Conservation (phyloP, 2,113 vertebrate species). For the Bettongia penicillata region DNA sequence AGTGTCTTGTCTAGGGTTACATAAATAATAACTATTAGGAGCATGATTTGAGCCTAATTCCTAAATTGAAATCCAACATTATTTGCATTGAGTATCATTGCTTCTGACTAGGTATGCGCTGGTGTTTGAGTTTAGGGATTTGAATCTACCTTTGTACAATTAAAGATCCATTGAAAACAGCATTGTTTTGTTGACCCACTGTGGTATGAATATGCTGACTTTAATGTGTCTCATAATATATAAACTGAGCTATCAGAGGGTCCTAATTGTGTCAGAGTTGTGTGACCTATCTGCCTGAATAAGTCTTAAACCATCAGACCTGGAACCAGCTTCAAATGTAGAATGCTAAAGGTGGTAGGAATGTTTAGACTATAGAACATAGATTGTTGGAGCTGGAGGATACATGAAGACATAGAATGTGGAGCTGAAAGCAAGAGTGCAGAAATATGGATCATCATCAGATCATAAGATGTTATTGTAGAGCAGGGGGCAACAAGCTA, state of each 20-base stretch:
- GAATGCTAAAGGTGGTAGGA: not conserved
- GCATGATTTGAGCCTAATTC: not conserved
- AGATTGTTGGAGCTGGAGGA: not conserved
- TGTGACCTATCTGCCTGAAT: not conserved
- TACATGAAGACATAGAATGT: not conserved
- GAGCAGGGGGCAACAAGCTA: not conserved
- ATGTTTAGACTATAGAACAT: not conserved
- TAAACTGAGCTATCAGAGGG: not conserved
- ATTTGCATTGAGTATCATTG: not conserved
- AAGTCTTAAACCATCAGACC: not conserved
- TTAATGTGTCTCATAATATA: not conserved
- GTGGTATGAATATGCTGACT: too few relatives aligned
- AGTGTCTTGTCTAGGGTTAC: not conserved
- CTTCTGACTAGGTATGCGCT: not conserved
- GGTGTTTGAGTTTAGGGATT: not conserved
- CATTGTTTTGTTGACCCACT: not conserved
- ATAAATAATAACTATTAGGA: not conserved
- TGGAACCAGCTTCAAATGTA: not conserved
- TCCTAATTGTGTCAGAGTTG: not conserved
- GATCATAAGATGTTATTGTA: not conserved
- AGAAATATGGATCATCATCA: not conserved
- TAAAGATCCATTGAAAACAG: not conserved
- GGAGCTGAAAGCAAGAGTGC: not conserved
- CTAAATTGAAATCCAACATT: not conserved
- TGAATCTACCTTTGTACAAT: not conserved